Evolutionary conservation across 1,140 invertebrate species (phyloP).

Genomic region (Aethina tumida): DNA sequence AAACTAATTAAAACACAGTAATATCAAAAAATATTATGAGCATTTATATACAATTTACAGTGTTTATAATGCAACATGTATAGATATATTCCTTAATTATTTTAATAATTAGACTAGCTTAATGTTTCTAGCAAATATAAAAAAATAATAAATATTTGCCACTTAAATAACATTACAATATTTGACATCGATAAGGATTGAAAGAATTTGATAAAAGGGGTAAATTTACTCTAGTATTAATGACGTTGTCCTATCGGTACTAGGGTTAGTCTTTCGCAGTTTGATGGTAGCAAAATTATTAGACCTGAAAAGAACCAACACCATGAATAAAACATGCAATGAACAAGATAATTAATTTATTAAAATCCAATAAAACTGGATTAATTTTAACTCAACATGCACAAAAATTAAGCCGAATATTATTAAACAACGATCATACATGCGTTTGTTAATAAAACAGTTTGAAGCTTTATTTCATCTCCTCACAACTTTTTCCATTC

Average conservation of each 20-base stretch:
- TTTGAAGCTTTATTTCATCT: no score
- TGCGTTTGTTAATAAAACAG: no score
- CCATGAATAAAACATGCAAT: slow-evolving; percentile 9
- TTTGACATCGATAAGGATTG: no score
- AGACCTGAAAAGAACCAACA: slow-evolving; percentile 50
- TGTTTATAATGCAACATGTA: neutral
- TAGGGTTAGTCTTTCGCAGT: slow-evolving; percentile 68
- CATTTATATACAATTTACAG: slow-evolving; percentile 1
- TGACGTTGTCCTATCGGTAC: slow-evolving; percentile 73
- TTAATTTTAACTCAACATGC: slow-evolving; percentile 20
- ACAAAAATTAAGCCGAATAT: slow-evolving; percentile 9
- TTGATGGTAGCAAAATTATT: slow-evolving; percentile 79
- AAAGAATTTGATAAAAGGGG: no score
- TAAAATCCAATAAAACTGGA: slow-evolving; percentile 15
- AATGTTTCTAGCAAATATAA: slow-evolving; percentile 4
- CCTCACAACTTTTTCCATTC: no score
- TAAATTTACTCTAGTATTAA: slow-evolving; percentile 42
- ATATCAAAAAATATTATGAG: slow-evolving; percentile 9
- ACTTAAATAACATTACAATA: neutral
- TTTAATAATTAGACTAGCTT: slow-evolving; percentile 1
- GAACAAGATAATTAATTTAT: slow-evolving; percentile 15
- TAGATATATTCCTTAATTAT: neutral
- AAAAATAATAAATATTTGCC: slow-evolving; percentile 3
- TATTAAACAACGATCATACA: slow-evolving; percentile 1
- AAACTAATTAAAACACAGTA: slow-evolving; percentile 6